phyloP scores from a whole-genome alignment of 2,888 invertebrate genomes.

The Lucinisca nassula region DNA sequence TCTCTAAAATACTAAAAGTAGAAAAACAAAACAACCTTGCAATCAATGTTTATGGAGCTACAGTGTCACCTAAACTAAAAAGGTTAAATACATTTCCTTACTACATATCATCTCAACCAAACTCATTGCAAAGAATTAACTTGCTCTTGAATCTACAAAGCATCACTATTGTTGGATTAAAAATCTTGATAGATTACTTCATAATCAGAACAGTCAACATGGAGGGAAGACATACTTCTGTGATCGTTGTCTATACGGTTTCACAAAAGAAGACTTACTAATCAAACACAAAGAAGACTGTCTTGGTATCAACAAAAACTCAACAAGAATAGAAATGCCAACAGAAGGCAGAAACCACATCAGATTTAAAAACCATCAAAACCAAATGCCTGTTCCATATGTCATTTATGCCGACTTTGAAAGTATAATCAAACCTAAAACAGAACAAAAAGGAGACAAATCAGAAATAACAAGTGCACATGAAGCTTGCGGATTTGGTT shows the following conservation, averaged over 20 bases:
- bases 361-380: constrained; percentile 30
- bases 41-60: constrained; percentile 44
- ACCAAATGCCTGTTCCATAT: constrained; percentile 31
- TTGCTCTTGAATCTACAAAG: constrained; percentile 37
- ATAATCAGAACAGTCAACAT: constrained; percentile 22
- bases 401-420: constrained; percentile 37
- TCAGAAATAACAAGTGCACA: constrained; percentile 8
- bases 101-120: constrained; percentile 47
- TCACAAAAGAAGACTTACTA: constrained; percentile 27
- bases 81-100: constrained; percentile 37
- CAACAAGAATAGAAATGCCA: constrained; percentile 35
- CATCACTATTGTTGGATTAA: constrained; percentile 31
- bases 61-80: constrained; percentile 23
- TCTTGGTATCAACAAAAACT: constrained; percentile 32
- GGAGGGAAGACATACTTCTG: constrained; percentile 32
- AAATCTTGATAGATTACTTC: neutral
- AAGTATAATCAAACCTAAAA: neutral
- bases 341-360: constrained; percentile 20
- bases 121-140: neutral
- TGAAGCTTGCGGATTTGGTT: too few relatives aligned
- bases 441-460: neutral
- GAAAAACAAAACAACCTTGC: constrained; percentile 33
- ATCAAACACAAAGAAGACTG: constrained; percentile 44
- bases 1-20: constrained; percentile 43
- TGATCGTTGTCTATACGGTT: constrained; percentile 38